These are phyloP conservation scores for Acanthosepion esculentum DNA, from an alignment of 2,888 invertebrate species.

Conservation along the genomic window DNA sequence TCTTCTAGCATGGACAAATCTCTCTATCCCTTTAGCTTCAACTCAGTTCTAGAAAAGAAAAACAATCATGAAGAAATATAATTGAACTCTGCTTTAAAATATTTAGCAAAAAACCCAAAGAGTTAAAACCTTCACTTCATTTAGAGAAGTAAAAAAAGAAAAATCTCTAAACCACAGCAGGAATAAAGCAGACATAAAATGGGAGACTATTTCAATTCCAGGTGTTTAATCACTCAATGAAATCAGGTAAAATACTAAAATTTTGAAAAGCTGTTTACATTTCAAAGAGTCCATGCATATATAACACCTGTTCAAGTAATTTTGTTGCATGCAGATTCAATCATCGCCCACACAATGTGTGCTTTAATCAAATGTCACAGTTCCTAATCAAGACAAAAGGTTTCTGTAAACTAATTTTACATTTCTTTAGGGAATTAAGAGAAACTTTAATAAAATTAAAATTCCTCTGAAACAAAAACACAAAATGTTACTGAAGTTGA, in stretches of 20 bases:
- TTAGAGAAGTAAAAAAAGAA: neutral
- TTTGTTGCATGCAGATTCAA: neutral
- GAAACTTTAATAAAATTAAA: neutral
- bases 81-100: no score
- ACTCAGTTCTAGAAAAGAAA: no score
- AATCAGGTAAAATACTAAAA: neutral
- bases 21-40: no score
- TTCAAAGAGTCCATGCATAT: neutral
- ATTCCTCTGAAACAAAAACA: neutral
- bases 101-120: neutral
- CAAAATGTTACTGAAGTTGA: no score
- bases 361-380: neutral
- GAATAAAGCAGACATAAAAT: neutral
- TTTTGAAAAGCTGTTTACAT: neutral
- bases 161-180: neutral
- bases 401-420: neutral
- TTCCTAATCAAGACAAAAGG: neutral
- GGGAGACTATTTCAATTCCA: neutral
- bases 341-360: neutral
- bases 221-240: neutral
- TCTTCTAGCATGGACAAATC: no score
- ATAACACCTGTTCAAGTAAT: neutral
- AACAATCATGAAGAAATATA: no score
- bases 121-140: neutral
- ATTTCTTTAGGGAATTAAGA: neutral